Evolutionary conservation across 2,797 vertebrate species (phyloP).

Genomic region (Varecia variegata): DNA sequence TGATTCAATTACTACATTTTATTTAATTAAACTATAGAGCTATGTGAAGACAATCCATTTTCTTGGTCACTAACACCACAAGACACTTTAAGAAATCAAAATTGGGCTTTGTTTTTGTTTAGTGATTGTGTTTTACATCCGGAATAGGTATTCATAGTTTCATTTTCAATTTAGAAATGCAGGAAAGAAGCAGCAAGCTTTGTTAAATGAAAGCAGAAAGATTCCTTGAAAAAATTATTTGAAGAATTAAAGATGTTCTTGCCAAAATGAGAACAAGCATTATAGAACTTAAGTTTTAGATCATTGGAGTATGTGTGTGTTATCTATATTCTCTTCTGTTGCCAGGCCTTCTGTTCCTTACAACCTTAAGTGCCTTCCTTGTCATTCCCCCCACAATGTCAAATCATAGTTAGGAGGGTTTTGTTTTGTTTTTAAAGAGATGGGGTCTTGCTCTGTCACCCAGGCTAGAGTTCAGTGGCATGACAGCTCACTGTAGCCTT

Average conservation of each 20-base stretch:
- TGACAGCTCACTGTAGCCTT: neutral
- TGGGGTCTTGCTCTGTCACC: neutral
- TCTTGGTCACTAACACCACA: neutral
- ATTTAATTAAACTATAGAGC: neutral
- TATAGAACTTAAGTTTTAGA: slow-evolving; percentile 30
- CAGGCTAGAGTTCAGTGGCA: neutral
- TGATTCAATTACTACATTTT: neutral
- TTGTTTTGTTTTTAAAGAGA: neutral
- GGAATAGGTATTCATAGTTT: slow-evolving; percentile 3
- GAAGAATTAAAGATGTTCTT: slow-evolving; percentile 22
- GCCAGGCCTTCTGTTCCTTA: neutral
- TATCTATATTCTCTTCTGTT: neutral
- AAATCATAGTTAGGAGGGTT: neutral
- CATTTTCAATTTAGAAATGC: slow-evolving; percentile 41
- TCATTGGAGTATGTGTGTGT: neutral
- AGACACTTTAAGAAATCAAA: slow-evolving; percentile 13
- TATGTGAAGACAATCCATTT: neutral
- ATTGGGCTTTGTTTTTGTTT: neutral
- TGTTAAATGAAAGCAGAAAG: slow-evolving; percentile 23
- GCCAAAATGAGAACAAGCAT: slow-evolving; percentile 26
- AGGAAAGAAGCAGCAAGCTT: neutral
- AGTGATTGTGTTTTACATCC: neutral
- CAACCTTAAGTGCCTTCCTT: neutral
- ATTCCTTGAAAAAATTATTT: neutral
- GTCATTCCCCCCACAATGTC: neutral